Base-by-base conservation (phyloP, 2,113 vertebrate genomes). In the Genyomyrus donnyi region DNA sequence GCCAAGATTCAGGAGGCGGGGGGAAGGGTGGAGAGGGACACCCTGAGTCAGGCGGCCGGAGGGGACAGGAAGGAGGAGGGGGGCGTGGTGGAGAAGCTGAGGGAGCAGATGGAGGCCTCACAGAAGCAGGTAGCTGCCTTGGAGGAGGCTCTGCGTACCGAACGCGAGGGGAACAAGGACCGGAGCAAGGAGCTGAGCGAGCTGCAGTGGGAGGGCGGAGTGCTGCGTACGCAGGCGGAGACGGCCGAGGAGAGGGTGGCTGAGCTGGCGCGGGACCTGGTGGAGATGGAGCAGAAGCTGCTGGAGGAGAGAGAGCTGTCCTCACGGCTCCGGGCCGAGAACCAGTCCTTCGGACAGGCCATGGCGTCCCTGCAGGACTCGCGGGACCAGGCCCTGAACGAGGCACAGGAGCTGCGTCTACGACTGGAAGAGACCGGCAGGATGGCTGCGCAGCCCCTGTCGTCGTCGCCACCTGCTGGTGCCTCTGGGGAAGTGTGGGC, bases 231-330 rank as follows among this genome's bases (percentile, higher is more conserved):
- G 0, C 97, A 99, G 94, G 97, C 98, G 0, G 98, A 99, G 94
- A 99, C 95, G 0, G 98, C 98, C 0, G 97, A 98, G 92, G 98
- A 98, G 93, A 96, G 98, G 92, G 98, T 99, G 85, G 98, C 98
- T 0, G 98, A 99, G 91, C 92, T 99, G 92, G 98, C 98, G 7
- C 94, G 91, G 50, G 98, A 99, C 94, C 93, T 99, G 89, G 92
- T 99, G 94, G 95, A 95, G 35, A 95, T 97, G 89, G 98, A 99
- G 17, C 98, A 99, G 95, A 97, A 94, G 87, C 92, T 99, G 39
- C 94, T 98, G 7, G 70, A 49, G 10, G 97, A 97, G 92, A 97
- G 95, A 27, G 97, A 98, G 93, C 95, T 93, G 85, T 96, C 95
- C 19, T 93, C 95, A 84, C 94, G 95, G 58, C 95, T 99, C 49